phyloP scores from a whole-genome alignment of 30 jellyfish, hydroid and myxozoan species.

The Turritopsis rubra region DNA sequence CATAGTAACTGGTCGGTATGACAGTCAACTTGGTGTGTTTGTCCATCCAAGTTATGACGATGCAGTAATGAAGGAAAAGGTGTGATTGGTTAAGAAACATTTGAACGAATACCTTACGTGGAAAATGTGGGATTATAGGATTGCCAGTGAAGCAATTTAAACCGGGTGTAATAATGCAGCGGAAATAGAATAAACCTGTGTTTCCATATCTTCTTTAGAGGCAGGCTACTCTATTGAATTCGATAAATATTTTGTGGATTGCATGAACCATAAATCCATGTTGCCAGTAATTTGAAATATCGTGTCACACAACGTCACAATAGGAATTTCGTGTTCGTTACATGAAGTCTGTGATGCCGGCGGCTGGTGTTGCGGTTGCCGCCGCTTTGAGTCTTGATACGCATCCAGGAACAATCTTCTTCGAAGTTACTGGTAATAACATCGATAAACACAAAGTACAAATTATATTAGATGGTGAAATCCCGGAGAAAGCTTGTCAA shows the following conservation, averaged over 20 bases:
- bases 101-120: neutral
- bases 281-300: neutral
- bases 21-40: neutral
- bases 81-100: constrained; percentile 5
- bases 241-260: neutral
- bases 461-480: neutral
- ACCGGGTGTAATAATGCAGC: neutral
- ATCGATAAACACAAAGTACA: neutral
- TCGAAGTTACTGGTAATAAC: neutral
- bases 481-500: neutral
- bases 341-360: neutral
- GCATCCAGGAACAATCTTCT: neutral
- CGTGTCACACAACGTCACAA: neutral
- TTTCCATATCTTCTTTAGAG: neutral
- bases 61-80: neutral
- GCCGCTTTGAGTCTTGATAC: neutral
- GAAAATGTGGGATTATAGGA: neutral
- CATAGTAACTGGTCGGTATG: neutral
- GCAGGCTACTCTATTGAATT: neutral
- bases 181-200: neutral
- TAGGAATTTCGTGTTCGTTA: neutral
- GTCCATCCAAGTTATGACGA: neutral
- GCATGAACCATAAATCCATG: neutral
- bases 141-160: constrained; percentile 5
- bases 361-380: neutral